A percentile compares a stretch with the other conserved stretches of the same genome.
Evolutionary conservation across 2,797 vertebrate species (phyloP).

Genomic region (Triplophysa yarkandensis): DNA sequence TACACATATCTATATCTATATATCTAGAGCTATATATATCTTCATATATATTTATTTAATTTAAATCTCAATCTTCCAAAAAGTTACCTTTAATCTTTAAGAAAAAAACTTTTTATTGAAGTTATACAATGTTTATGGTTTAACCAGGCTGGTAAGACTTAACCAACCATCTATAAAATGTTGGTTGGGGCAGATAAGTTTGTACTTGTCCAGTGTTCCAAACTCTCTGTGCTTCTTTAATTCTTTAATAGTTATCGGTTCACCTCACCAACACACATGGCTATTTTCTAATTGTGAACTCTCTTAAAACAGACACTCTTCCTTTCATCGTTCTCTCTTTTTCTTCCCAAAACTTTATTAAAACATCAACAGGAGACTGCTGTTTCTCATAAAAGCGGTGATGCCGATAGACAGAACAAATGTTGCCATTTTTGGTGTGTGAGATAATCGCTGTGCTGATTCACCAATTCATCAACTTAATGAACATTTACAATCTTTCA

Average conservation of each 20-base stretch:
- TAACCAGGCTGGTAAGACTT: not conserved
- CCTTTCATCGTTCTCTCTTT: not conserved
- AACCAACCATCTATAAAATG: not conserved
- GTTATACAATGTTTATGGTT: no score
- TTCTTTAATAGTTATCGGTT: not conserved
- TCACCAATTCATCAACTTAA: slow-evolving; percentile 1
- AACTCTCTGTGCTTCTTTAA: not conserved
- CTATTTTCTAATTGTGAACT: slow-evolving; percentile 6
- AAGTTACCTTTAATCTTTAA: no score
- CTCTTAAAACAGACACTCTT: not conserved
- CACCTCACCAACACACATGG: not conserved
- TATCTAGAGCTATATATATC: no score
- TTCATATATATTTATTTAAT: no score
- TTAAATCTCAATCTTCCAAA: not conserved
- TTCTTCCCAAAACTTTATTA: not conserved
- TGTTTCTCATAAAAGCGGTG: not conserved
- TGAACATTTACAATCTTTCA: not conserved
- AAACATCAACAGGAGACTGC: not conserved
- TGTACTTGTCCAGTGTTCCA: not conserved
- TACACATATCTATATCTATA: no score
- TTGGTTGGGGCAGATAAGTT: not conserved
- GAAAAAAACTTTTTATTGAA: no score
- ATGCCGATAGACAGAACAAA: slow-evolving; percentile 11
- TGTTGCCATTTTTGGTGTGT: not conserved
- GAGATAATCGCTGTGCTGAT: not conserved